These are phyloP conservation scores for Siderastrea siderea DNA, from an alignment of 92 coral and sea anemone species.

Conservation along the genomic window DNA sequence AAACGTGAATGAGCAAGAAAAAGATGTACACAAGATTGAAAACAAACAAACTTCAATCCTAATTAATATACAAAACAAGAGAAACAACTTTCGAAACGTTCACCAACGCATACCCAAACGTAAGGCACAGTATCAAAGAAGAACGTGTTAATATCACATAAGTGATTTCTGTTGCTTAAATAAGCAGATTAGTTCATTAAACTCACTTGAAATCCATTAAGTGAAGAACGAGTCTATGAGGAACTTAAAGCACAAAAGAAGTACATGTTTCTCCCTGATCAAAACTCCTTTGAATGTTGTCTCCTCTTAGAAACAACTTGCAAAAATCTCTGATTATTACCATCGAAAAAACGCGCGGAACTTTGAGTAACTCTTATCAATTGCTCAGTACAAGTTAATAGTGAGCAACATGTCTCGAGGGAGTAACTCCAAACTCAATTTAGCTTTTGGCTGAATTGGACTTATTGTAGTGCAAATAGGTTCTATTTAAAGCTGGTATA, in stretches of 20 bases:
- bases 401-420: slow-evolving; percentile 1
- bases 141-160: neutral
- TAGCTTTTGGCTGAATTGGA: neutral
- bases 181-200: neutral
- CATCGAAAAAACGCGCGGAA: neutral
- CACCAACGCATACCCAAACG: neutral
- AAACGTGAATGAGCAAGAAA: neutral
- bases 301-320: neutral
- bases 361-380: neutral
- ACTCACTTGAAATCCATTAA: slow-evolving; percentile 13
- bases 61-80: slow-evolving; percentile 22
- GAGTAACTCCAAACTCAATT: neutral
- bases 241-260: neutral
- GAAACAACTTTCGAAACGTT: neutral
- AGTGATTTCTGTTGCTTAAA: neutral
- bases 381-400: neutral
- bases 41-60: neutral
- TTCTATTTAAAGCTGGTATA: neutral
- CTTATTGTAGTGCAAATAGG: neutral
- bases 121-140: neutral
- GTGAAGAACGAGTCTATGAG: neutral
- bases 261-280: neutral
- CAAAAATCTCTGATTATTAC: neutral
- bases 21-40: neutral
- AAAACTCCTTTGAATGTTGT: neutral